Percentiles rank a stretch among this genome's conserved stretches.
Evolutionary conservation across 2,113 vertebrate genomes (phyloP).

Genomic region (Rynchops niger): DNA sequence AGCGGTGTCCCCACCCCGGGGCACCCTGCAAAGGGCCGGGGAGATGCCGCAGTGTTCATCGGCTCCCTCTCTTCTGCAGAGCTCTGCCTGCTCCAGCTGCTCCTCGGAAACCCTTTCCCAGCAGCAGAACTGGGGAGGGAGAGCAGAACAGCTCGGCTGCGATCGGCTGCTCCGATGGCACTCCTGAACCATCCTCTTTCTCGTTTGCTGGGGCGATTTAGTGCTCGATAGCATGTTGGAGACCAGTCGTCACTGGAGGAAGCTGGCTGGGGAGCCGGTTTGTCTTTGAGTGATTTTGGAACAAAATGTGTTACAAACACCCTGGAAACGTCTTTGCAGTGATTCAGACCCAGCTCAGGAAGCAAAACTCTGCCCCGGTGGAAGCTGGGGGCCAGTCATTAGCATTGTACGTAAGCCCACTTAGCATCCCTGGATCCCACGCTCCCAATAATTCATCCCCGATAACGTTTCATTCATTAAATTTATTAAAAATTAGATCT

Average conservation of each 20-base stretch:
- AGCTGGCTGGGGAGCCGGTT: neutral
- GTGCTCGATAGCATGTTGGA: neutral
- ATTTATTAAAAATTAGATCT: neutral
- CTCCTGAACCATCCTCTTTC: neutral
- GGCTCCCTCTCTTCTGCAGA: neutral
- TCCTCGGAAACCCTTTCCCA: neutral
- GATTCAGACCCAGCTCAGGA: neutral
- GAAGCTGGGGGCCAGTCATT: accelerated
- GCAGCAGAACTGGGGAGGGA: neutral
- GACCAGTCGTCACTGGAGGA: neutral
- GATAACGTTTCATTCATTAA: neutral
- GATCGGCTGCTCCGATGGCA: neutral
- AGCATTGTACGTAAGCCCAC: accelerated
- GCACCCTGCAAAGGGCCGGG: neutral
- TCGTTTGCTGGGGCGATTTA: accelerated
- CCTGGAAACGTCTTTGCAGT: neutral
- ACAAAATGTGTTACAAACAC: neutral
- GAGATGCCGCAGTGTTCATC: neutral
- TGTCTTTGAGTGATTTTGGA: neutral
- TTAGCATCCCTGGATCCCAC: neutral
- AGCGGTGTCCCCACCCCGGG: neutral
- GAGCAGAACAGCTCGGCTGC: neutral
- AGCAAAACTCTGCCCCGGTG: neutral
- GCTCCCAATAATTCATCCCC: neutral
- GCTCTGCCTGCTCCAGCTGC: neutral